Conservation (phyloP, 2,113 vertebrate species). For the Sorex fumeus region DNA sequence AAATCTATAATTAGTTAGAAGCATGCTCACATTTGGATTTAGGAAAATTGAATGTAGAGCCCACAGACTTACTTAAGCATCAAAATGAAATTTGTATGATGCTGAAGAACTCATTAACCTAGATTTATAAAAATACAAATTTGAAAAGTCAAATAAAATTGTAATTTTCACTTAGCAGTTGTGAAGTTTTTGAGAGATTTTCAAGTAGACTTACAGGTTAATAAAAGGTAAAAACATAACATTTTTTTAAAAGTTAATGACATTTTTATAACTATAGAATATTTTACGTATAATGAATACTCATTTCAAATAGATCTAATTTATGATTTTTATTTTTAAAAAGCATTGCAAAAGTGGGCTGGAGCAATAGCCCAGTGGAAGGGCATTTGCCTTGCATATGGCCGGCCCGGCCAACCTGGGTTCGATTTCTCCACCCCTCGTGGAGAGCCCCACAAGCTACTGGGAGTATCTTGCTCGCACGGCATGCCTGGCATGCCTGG, state of each 20-base stretch:
- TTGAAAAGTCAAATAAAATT: background rate
- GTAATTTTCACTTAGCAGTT: background rate
- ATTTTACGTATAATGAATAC: background rate
- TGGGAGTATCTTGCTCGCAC: too few relatives aligned
- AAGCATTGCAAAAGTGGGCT: background rate
- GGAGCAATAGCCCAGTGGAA: too few relatives aligned
- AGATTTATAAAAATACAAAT: background rate
- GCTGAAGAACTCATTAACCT: background rate
- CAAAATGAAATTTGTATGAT: background rate
- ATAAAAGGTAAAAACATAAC: background rate
- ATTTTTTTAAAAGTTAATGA: background rate
- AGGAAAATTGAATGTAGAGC: background rate
- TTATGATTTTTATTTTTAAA: background rate
- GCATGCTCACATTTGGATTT: background rate
- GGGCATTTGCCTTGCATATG: too few relatives aligned
- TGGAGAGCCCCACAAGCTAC: too few relatives aligned
- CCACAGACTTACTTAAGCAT: background rate
- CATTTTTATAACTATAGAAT: background rate
- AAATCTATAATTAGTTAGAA: background rate
- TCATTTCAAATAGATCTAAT: background rate
- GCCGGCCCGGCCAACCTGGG: too few relatives aligned
- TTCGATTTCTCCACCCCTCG: too few relatives aligned
- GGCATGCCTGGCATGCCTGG: too few relatives aligned
- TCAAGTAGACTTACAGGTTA: constrained; percentile 5
- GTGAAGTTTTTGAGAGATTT: background rate